Evolutionary conservation across 2,797 vertebrate genomes (phyloP).

Genomic region (Sebastes trivittatus): DNA sequence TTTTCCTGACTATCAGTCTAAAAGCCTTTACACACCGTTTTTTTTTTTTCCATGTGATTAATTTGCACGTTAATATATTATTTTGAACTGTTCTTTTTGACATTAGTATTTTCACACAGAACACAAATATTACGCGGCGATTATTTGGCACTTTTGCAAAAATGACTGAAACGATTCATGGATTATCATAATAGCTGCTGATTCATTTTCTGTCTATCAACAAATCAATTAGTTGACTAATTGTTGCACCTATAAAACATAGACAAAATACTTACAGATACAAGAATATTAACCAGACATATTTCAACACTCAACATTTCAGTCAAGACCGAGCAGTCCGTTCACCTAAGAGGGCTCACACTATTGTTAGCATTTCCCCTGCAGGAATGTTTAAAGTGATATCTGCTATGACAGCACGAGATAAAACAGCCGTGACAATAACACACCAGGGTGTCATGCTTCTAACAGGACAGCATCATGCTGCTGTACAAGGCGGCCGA

Average conservation of each 20-base stretch:
- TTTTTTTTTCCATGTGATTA: too few species aligned
- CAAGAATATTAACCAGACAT: background rate
- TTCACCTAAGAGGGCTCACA: background rate
- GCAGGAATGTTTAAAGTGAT: background rate
- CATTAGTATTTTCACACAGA: too few species aligned
- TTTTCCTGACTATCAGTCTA: too few species aligned
- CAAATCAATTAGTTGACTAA: background rate
- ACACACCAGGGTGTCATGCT: conserved; percentile 31
- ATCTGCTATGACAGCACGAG: background rate
- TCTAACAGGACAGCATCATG: conserved; percentile 35
- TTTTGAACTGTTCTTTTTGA: too few species aligned
- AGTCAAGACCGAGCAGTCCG: background rate
- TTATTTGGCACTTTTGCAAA: background rate
- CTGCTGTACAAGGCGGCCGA: conserved; percentile 19
- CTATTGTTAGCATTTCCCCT: background rate
- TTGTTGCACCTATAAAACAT: background rate
- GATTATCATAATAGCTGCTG: too few species aligned
- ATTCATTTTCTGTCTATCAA: background rate
- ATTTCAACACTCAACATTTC: background rate
- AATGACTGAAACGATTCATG: background rate
- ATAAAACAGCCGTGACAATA: background rate
- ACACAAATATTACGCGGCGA: background rate
- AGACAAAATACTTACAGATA: background rate
- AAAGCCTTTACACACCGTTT: too few species aligned
- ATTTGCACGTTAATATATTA: too few species aligned